Percentiles rank a stretch among this genome's conserved stretches.
phyloP scores from a whole-genome alignment of 2,888 invertebrate species.

The Strigamia crassipes region DNA sequence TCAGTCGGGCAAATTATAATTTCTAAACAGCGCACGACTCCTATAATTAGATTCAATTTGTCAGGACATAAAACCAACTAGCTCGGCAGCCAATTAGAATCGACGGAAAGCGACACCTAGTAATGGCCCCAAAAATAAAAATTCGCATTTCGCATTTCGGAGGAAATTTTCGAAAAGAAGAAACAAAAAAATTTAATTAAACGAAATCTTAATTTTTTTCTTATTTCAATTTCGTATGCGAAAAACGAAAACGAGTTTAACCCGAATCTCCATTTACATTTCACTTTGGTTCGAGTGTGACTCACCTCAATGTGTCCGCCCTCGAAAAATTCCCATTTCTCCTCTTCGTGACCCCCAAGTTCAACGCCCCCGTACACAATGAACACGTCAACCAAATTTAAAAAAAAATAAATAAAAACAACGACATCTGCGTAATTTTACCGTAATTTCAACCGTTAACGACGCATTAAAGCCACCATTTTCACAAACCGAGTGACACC shows the following conservation, averaged over 20 bases:
- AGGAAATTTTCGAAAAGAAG: background rate
- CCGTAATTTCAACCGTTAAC: background rate
- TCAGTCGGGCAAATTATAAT: too few species aligned
- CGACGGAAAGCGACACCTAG: too few species aligned
- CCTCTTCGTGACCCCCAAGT: background rate
- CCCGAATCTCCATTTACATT: background rate
- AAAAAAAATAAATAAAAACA: too few species aligned
- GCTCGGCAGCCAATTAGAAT: too few species aligned
- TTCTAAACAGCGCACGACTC: too few species aligned
- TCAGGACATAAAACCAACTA: too few species aligned
- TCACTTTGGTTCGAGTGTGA: background rate
- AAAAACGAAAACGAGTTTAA: background rate
- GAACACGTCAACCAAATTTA: background rate
- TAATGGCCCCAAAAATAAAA: too few species aligned
- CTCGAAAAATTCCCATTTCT: background rate
- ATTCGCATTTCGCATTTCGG: too few species aligned
- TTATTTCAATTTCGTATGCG: background rate
- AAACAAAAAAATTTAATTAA: background rate
- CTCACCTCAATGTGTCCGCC: background rate
- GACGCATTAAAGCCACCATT: background rate
- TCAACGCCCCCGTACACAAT: conserved; percentile 8
- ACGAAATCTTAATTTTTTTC: background rate
- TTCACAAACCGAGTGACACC: background rate
- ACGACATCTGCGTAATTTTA: background rate
- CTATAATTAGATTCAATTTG: too few species aligned